Base-by-base conservation (phyloP, 1,140 invertebrate genomes). In the Drosophila biarmipes region DNA sequence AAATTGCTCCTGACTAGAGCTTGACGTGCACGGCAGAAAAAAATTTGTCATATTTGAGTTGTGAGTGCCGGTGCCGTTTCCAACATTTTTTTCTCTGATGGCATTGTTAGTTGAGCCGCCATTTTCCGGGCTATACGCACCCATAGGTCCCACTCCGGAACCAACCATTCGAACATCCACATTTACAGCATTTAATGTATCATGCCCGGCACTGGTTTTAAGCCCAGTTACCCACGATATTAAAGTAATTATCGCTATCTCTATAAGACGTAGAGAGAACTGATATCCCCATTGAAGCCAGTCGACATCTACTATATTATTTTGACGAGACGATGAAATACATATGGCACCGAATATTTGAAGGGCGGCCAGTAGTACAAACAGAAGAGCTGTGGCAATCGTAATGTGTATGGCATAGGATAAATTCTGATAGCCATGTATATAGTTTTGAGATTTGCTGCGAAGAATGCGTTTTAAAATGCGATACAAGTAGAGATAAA, bases 281-380 rank as follows among this genome's bases (percentile, higher is more conserved):
- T 98, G 96, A 92, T 97, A 98, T 11, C 96, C 95, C 96, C 97
- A 98, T 93, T 97, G 96, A 6, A 97, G 93, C 97, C 97, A 98
- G 77, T 94, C 93, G 35, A 94, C 76, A 27, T 92, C 91, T 0
- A 78, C 56, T 19, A 80, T 56, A 51, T 73, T 78, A 3, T 66
- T 49, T 24, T 90, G 76, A 12, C 71, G 93, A 91, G 67, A 90
- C 49, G 66, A 90, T 74, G 46, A 94, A 92, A 69, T 94, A 79
- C 78, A 94, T 92, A 91, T 94, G 91, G 91, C 91, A 0, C 96
- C 96, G 84, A 96, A 98, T 11, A 98, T 94, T 79, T 97, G 96
- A 7, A 98, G 93, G 0, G 94, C 94, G 6, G 96, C 96, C 92
- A 97, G 94, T 5, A 97, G 82, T 17, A 98, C 94, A 89, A 97